Conservation (phyloP, 1,140 invertebrate species). For the Mactra quadrangularis region DNA sequence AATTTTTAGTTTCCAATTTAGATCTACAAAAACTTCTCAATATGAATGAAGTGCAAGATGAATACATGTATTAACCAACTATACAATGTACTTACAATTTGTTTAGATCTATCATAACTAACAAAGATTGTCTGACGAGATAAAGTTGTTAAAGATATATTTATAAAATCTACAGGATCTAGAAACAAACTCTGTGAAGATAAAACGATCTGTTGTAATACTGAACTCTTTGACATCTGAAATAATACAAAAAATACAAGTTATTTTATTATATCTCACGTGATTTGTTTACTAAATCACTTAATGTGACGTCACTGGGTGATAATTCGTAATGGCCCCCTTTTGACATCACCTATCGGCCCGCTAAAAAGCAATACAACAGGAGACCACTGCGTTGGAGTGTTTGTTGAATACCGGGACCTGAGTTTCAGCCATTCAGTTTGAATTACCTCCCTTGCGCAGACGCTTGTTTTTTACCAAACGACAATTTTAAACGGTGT, state of each 20-base stretch:
- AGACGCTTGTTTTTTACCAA: too few species aligned
- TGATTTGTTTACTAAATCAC: too few species aligned
- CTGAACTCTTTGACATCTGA: neutral
- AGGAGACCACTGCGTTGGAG: neutral
- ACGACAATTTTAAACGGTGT: too few species aligned
- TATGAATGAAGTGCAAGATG: too few species aligned
- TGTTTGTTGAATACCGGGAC: neutral
- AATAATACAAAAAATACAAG: neutral
- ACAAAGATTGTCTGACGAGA: constrained; percentile 1
- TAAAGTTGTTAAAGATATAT: constrained; percentile 10
- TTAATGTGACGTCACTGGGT: too few species aligned
- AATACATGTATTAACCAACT: neutral
- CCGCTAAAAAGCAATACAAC: neutral
- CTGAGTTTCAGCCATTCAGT: too few species aligned
- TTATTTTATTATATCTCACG: too few species aligned
- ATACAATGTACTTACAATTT: constrained; percentile 13
- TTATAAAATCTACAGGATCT: constrained; percentile 18
- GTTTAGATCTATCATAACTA: neutral
- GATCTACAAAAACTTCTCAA: neutral
- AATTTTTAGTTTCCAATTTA: neutral
- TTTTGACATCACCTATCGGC: too few species aligned
- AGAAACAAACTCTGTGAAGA: neutral
- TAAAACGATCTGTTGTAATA: constrained; percentile 9
- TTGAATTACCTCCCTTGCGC: too few species aligned
- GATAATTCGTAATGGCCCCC: too few species aligned